These are phyloP conservation scores for Enteromius radiatus DNA, from an alignment of 2,797 vertebrate genomes.

Conservation along the genomic window DNA sequence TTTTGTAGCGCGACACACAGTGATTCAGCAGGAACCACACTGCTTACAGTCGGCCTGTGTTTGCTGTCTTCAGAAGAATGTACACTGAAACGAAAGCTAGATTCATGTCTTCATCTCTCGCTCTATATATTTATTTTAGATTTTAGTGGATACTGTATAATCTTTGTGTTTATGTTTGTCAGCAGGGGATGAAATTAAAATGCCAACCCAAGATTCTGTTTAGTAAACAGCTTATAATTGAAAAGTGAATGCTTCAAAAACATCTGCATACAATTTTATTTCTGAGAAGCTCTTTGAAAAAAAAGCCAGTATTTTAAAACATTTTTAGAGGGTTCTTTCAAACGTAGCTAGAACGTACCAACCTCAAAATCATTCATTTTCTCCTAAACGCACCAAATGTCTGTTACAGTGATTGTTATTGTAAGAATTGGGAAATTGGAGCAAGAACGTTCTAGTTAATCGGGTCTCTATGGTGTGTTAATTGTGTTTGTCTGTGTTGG, in stretches of 20 bases:
- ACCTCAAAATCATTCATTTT: neutral
- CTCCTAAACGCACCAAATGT: neutral
- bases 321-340: no score
- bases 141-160: neutral
- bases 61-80: neutral
- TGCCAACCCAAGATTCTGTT: neutral
- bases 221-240: neutral
- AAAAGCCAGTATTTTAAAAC: no score
- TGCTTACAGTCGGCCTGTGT: neutral
- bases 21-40: neutral
- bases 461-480: slow-evolving; percentile 47
- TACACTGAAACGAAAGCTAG: neutral
- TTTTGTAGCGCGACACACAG: neutral
- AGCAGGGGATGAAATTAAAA: neutral
- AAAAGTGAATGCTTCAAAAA: slow-evolving; percentile 10
- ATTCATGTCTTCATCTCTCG: neutral
- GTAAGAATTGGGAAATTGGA: neutral
- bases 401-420: neutral
- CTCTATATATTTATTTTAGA: neutral
- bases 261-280: neutral
- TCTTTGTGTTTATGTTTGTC: neutral
- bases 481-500: slow-evolving; percentile 40
- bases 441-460: slow-evolving; percentile 31
- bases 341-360: neutral
- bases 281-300: neutral